Percentiles rank a stretch among this genome's conserved stretches.
These are phyloP conservation scores for Euwallacea fornicatus DNA, from an alignment of 1,140 invertebrate genomes.

Conservation along the genomic window DNA sequence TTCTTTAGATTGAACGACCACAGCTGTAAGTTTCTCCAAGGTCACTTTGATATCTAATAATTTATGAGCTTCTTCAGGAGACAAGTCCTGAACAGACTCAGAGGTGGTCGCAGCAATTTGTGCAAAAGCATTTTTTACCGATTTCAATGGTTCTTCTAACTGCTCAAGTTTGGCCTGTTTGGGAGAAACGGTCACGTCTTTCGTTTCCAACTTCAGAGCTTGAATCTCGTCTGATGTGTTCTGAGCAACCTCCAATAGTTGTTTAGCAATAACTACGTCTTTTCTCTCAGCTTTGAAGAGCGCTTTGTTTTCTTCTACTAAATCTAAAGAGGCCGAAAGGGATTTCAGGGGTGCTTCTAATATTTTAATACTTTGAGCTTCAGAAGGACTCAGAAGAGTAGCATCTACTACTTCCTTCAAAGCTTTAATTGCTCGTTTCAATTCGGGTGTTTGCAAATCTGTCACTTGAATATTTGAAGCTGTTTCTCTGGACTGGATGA, in stretches of 20 bases:
- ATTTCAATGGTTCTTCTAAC: slow-evolving; percentile 16
- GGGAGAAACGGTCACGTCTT: slow-evolving; percentile 14
- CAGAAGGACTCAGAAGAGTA: neutral
- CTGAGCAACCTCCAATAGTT: slow-evolving; percentile 9
- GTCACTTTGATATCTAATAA: slow-evolving; percentile 19
- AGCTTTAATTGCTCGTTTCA: slow-evolving; percentile 24
- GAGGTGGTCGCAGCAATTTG: slow-evolving; percentile 5
- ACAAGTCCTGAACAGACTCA: slow-evolving; percentile 13
- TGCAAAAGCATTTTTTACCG: slow-evolving; percentile 2
- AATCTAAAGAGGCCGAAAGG: slow-evolving; percentile 10
- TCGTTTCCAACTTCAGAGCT: slow-evolving; percentile 29
- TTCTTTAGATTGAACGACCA: slow-evolving; percentile 8
- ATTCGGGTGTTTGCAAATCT: slow-evolving; percentile 21
- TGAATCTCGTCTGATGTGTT: slow-evolving; percentile 4
- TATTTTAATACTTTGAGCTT: slow-evolving; percentile 19
- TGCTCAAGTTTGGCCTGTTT: slow-evolving; percentile 11
- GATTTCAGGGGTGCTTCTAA: slow-evolving; percentile 26
- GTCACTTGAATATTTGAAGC: slow-evolving; percentile 16
- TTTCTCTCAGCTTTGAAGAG: slow-evolving; percentile 8
- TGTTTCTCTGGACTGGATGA: slow-evolving; percentile 15
- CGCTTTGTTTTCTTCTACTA: neutral
- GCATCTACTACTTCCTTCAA: slow-evolving; percentile 21
- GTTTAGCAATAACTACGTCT: neutral
- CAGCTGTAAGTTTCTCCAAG: slow-evolving; percentile 15
- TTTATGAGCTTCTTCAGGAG: slow-evolving; percentile 12